Evolutionary conservation across 2,113 vertebrate species (phyloP).

Genomic region (Vidua macroura): DNA sequence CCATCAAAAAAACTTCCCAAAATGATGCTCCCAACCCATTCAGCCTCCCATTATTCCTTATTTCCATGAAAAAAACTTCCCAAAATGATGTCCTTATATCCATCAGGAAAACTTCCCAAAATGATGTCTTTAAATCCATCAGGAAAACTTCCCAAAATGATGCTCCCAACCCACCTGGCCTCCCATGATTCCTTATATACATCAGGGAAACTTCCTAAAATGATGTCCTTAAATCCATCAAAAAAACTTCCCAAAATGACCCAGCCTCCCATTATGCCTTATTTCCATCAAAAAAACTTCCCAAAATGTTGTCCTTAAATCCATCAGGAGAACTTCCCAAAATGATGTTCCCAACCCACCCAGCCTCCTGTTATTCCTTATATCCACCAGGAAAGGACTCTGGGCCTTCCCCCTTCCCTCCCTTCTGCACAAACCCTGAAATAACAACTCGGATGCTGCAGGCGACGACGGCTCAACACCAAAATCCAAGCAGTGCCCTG

Average conservation of each 20-base stretch:
- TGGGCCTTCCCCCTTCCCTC: neutral
- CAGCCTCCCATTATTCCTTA: neutral
- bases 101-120: too few relatives aligned
- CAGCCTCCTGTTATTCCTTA: neutral
- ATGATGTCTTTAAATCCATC: too few relatives aligned
- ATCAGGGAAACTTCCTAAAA: too few relatives aligned
- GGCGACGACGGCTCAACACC: accelerated
- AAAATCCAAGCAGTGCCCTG: neutral
- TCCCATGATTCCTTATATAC: neutral
- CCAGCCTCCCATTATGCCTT: too few relatives aligned
- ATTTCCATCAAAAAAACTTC: too few relatives aligned
- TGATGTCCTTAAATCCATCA: too few relatives aligned
- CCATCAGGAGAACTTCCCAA: too few relatives aligned
- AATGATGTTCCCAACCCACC: neutral
- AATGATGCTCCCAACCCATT: too few relatives aligned
- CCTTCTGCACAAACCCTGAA: accelerated
- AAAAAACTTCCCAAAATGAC: neutral
- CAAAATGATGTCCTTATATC: too few relatives aligned
- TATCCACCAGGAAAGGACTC: neutral
- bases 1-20: neutral
- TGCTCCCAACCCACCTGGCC: too few relatives aligned
- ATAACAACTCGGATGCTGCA: accelerated
- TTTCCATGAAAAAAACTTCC: neutral
- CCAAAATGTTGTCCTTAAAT: too few relatives aligned
- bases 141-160: too few relatives aligned